Evolutionary conservation across 1,140 invertebrate genomes (phyloP).

Genomic region (Homarus americanus): DNA sequence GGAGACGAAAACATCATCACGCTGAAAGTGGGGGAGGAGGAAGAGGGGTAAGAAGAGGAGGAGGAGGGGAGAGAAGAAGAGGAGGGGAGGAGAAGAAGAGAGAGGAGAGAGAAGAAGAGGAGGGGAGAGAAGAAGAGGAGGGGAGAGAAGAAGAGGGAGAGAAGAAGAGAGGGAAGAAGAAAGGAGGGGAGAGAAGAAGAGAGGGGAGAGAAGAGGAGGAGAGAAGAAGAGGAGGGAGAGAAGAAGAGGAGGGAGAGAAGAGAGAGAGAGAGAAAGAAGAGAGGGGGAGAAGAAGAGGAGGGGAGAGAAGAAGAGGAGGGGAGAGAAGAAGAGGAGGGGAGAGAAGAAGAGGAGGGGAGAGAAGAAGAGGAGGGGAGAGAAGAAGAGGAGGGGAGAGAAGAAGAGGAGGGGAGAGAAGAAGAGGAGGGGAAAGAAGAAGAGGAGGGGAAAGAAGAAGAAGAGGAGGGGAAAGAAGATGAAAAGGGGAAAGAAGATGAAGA

Average conservation of each 20-base stretch:
- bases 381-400: not conserved
- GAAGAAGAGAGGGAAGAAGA: not conserved
- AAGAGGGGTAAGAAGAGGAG: not conserved
- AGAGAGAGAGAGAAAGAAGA: not conserved
- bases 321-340: no score
- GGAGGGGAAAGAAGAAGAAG: not conserved
- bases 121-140: not conserved
- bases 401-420: not conserved
- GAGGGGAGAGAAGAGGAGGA: not conserved
- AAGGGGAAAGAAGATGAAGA: not conserved
- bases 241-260: not conserved
- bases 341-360: not conserved
- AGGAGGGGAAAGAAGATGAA: not conserved
- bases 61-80: not conserved
- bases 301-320: not conserved
- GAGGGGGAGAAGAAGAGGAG: not conserved
- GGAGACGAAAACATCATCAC: no score
- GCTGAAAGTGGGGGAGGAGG: not conserved
- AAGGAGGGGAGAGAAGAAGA: not conserved
- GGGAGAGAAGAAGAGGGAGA: not conserved
- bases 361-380: slow-evolving; percentile 2
- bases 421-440: not conserved
- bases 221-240: not conserved
- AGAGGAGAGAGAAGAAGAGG: not conserved
- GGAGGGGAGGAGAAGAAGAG: not conserved